Evolutionary conservation across 2,888 invertebrate genomes (phyloP), one percentile per base, ranked within the genome.

Genomic region (Microchrysa polita): DNA sequence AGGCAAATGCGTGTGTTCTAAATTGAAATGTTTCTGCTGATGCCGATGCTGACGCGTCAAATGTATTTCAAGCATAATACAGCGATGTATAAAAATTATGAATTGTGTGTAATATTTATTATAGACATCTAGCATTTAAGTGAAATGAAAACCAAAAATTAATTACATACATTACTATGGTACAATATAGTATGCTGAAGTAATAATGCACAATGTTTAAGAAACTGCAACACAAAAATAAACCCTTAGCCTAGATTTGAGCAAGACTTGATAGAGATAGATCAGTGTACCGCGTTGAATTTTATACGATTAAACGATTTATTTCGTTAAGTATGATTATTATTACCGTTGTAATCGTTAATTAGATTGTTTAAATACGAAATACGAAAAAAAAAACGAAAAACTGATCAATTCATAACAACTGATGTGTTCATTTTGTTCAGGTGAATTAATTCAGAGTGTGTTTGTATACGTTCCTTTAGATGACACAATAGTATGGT

Each of bases 181-280:
- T 20, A 55, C 20, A 55, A 55, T 55, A n/a, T 16, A 53, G n/a
- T 14, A 55, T 10, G 18, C 55, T 18, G 55, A 10, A 20, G 22
- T 55, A 14, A 34, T 34, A 48, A 48, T 48, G 48, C 48, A 48
- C 27, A 34, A 34, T 34, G 7, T 34, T 34, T 34, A 34, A 48
- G 4, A n/a, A 7, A 12, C 48, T 5, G 10, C 48, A 48, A 48
- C 2, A 48, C 5, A n/a, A 48, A 48, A 42, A 42, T 42, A 42
- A 10, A 2, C 65, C 23, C 65, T 65, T 65, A 65, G 65, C 65
- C 65, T 65, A 65, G 65, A 65, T 65, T 65, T 65, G 65, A 65
- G 9, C 12, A 61, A 44, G 55, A 2, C 65, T 44, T 48, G n/a
- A 48, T 10, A 65, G 65, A 65, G 65, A 65, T 65, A 65, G 44